Evolutionary conservation across 2,113 vertebrate genomes (phyloP).

Genomic region (Mesitornis unicolor): DNA sequence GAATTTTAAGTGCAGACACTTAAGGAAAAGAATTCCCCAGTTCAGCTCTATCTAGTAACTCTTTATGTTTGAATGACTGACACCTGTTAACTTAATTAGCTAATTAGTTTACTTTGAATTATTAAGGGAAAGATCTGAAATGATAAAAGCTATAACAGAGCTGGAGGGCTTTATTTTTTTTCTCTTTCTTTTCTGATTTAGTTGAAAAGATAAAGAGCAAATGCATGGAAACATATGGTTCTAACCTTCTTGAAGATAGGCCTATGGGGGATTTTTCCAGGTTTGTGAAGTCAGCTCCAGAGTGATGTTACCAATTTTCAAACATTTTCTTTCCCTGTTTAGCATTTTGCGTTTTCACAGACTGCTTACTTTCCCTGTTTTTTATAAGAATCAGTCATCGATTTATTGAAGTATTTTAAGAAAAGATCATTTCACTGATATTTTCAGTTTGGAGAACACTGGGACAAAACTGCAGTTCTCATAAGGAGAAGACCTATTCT

Average conservation of each 20-base stretch:
- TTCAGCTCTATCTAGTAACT: slow-evolving; percentile 11
- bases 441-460: slow-evolving; percentile 1
- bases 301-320: slow-evolving; percentile 45
- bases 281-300: slow-evolving; percentile 53
- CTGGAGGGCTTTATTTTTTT: slow-evolving; percentile 47
- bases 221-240: slow-evolving; percentile 58
- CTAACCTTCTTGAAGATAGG: slow-evolving; percentile 40
- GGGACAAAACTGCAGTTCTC: neutral
- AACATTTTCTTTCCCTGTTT: slow-evolving; percentile 46
- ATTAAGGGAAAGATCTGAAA: slow-evolving; percentile 49
- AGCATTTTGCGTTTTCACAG: slow-evolving; percentile 42
- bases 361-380: neutral
- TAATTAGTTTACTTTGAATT: slow-evolving; percentile 61
- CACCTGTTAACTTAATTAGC: slow-evolving; percentile 59
- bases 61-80: slow-evolving; percentile 51
- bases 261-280: slow-evolving; percentile 34
- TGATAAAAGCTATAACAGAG: slow-evolving; percentile 24
- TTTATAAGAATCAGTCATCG: neutral
- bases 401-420: neutral
- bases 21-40: slow-evolving; percentile 39
- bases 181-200: slow-evolving; percentile 29
- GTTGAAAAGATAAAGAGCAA: slow-evolving; percentile 45
- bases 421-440: neutral
- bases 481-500: neutral
- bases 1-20: slow-evolving; percentile 36